Evolutionary conservation across 1,140 invertebrate genomes (phyloP), one percentile per base, ranked within the genome.

Genomic region (Episyrphus balteatus): DNA sequence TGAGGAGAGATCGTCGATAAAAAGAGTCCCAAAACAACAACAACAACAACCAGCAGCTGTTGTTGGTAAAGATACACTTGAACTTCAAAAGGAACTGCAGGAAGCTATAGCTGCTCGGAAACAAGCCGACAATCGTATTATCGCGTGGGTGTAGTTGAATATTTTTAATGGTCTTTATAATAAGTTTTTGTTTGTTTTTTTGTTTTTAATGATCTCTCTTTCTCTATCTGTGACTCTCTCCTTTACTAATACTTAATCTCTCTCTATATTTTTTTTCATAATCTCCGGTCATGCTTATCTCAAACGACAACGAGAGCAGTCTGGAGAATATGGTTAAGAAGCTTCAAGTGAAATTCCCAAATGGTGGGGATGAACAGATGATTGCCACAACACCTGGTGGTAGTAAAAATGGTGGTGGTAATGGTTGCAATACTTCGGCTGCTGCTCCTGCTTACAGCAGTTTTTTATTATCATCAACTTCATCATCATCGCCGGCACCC

Each of bases 61-160:
- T 44, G 42, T 52, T 48, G 33, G 44, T 57, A 59, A 60, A 48
- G 60, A 67, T 54, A 61, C 62, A 39, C 48, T 69, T 14, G 66
- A 71, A 46, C 54, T 75, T 9, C 57, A 71, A 48, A 52, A 70
- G 30, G 73, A 74, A 55, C 55, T 74, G 10, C 70, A 71, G 49
- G 73, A 74, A 52, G 69, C 72, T 19, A 54, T 68, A 41, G 68
- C 69, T 26, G 70, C 70, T 52, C 72, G 72, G 56, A 72, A 74
- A 54, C 70, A 74, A 57, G 67, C 72, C 21, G 72, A 74, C 51
- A 66, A 67, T 51, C 72, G 72, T 61, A 63, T 73, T 47, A 57
- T 70, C 51, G 69, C 69, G 73, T 74, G 70, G 66, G 70, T 75
- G 59, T 66, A 64, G 49, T 37, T n/a, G 8, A 42, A 18, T 18